Percentiles rank a stretch among this genome's conserved stretches.
Evolutionary conservation across 2,797 vertebrate species (phyloP).

Genomic region (Melanotaenia boesemani): DNA sequence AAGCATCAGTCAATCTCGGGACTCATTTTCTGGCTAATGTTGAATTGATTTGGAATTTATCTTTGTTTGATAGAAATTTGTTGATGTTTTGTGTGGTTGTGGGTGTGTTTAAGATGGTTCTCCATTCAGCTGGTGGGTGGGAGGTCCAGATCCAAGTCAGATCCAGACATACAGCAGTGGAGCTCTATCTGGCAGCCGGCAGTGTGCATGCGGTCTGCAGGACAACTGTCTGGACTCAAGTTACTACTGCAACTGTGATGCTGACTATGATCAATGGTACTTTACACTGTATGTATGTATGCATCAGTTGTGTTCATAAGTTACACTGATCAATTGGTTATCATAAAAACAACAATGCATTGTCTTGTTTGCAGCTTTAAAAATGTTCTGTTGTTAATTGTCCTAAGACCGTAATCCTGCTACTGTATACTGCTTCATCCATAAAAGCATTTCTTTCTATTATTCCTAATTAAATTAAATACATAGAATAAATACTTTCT

Average conservation of each 20-base stretch:
- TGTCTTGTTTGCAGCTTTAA: no score
- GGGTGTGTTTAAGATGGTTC: slow-evolving; percentile 83
- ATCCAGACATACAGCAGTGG: slow-evolving; percentile 92
- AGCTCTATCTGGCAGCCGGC: slow-evolving; percentile 84
- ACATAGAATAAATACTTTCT: no score
- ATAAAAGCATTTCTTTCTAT: no score
- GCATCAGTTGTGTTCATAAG: no score
- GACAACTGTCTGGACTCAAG: slow-evolving; percentile 88
- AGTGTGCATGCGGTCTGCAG: slow-evolving; percentile 90
- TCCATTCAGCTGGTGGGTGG: slow-evolving; percentile 94
- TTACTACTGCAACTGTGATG: slow-evolving; percentile 94
- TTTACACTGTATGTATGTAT: background rate
- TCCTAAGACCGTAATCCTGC: no score
- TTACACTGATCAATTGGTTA: no score
- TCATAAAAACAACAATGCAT: no score
- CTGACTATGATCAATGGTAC: slow-evolving; percentile 92
- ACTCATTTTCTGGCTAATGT: slow-evolving; percentile 3
- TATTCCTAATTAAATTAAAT: no score
- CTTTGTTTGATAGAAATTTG: background rate
- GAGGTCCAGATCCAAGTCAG: slow-evolving; percentile 87
- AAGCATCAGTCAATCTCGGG: background rate
- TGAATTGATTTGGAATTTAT: background rate
- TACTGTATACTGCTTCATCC: no score
- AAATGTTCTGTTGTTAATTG: no score
- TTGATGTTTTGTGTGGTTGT: slow-evolving; percentile 31